Evolutionary conservation across 2,888 invertebrate genomes (phyloP).

Genomic region (Erynnis tages): DNA sequence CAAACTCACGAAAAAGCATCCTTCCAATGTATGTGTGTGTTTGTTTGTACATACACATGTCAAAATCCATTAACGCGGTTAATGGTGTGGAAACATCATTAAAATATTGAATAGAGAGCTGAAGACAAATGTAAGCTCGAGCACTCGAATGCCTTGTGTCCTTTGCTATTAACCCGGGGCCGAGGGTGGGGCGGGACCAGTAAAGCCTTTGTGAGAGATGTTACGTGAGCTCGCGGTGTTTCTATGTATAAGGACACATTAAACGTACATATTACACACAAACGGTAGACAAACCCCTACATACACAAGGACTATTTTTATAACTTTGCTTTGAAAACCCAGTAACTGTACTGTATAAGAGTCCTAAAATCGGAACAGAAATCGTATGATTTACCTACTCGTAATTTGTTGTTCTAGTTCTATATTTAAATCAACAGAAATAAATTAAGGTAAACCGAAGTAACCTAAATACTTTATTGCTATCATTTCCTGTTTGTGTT

Average conservation of each 20-base stretch:
- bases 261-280: background rate
- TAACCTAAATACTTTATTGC: slow-evolving; percentile 5
- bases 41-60: no score
- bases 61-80: slow-evolving; percentile 5
- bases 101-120: slow-evolving; percentile 18
- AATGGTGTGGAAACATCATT: slow-evolving; percentile 15
- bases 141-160: slow-evolving; percentile 9
- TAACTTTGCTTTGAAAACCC: no score
- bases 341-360: no score
- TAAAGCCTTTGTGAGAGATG: slow-evolving; percentile 42
- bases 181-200: slow-evolving; percentile 1
- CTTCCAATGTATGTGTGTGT: no score
- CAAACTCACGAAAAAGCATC: no score
- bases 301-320: no score
- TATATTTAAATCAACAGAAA: slow-evolving; percentile 15
- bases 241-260: slow-evolving; percentile 18
- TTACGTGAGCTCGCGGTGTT: slow-evolving; percentile 33
- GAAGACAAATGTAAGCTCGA: background rate
- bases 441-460: slow-evolving; percentile 10
- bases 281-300: background rate
- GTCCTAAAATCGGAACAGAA: background rate
- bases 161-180: slow-evolving; percentile 11
- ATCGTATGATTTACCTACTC: no score
- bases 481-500: slow-evolving; percentile 18
- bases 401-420: background rate